Evolutionary conservation across 2,797 vertebrate genomes (phyloP).

Genomic region (Philypnodon macrostomus): DNA sequence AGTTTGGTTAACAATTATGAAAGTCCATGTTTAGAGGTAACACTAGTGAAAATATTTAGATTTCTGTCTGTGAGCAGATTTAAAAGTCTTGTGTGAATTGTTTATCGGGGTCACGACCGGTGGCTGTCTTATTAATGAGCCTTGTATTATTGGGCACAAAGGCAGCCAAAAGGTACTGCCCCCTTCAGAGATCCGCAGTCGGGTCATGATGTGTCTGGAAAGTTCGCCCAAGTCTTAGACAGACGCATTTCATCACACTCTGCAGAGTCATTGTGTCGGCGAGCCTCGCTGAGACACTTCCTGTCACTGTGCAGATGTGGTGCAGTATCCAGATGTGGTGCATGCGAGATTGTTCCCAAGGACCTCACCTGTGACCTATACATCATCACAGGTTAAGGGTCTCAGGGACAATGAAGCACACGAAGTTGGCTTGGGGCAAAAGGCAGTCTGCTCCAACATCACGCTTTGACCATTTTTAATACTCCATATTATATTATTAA

Average conservation of each 20-base stretch:
- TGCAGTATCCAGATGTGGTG: slow-evolving; percentile 49
- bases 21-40: no score
- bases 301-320: slow-evolving; percentile 22
- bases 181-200: slow-evolving; percentile 46
- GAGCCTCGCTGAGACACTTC: background rate
- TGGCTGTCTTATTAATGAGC: slow-evolving; percentile 60
- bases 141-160: slow-evolving; percentile 59
- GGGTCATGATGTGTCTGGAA: slow-evolving; percentile 25
- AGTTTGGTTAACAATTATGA: no score
- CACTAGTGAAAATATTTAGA: no score
- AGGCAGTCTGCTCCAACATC: background rate
- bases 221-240: slow-evolving; percentile 24
- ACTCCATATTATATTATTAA: background rate
- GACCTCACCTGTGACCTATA: slow-evolving; percentile 95
- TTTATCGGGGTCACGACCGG: slow-evolving; percentile 57
- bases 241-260: background rate
- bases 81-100: slow-evolving; percentile 30
- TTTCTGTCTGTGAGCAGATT: slow-evolving; percentile 15
- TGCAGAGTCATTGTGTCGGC: slow-evolving; percentile 1
- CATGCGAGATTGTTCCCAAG: slow-evolving; percentile 88
- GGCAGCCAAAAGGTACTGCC: slow-evolving; percentile 62
- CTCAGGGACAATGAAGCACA: slow-evolving; percentile 89
- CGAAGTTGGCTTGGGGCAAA: slow-evolving; percentile 10
- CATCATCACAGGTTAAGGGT: slow-evolving; percentile 97
- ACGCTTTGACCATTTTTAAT: background rate